phyloP scores from a whole-genome alignment of 2,888 invertebrate species.

The Drosophila melanosoma region DNA sequence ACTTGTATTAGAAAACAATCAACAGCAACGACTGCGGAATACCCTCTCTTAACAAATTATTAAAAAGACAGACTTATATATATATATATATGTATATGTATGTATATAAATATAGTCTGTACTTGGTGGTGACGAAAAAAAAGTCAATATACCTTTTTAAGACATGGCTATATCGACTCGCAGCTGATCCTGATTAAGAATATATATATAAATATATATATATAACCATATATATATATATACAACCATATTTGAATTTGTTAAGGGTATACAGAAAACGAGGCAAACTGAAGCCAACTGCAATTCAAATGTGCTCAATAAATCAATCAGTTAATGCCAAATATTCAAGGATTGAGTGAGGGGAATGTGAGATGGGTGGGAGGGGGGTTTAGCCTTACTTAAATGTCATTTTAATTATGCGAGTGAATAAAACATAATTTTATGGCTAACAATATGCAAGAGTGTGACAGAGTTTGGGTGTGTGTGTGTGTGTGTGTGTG shows the following conservation, averaged over 20 bases:
- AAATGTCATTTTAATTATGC: constrained; percentile 67
- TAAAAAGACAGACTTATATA: neutral
- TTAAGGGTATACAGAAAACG: neutral
- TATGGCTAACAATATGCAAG: constrained; percentile 72
- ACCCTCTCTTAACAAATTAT: neutral
- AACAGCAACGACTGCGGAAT: neutral
- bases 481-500: constrained; percentile 11
- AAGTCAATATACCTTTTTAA: neutral
- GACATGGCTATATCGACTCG: neutral
- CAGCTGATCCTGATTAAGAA: neutral
- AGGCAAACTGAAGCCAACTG: neutral
- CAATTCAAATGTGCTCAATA: constrained; percentile 19
- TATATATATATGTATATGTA: neutral
- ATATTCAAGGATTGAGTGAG: neutral
- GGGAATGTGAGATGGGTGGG: neutral
- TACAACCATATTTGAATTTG: neutral
- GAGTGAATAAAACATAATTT: constrained; percentile 60
- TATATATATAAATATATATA: neutral
- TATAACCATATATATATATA: neutral
- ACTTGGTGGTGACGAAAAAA: no score
- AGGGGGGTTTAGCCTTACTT: neutral
- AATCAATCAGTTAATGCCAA: constrained; percentile 55
- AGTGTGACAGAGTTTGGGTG: neutral
- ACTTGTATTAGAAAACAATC: neutral
- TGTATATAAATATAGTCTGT: no score